Percentiles rank a stretch among this genome's conserved stretches.
Conservation (phyloP, 1,140 invertebrate genomes). For the Maniola jurtina region DNA sequence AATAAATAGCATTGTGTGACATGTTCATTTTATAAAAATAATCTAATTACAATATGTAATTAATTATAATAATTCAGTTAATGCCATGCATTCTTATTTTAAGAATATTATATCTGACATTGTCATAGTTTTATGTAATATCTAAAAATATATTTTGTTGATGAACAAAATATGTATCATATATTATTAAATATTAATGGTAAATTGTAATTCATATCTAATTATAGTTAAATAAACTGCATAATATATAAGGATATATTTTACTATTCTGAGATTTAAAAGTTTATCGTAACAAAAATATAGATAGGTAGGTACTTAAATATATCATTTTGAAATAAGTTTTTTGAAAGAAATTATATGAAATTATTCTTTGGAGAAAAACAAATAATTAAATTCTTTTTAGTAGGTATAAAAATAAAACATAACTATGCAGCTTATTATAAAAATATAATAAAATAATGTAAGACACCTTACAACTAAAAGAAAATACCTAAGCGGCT, state of each 20-base stretch:
- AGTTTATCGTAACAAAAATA: too few relatives aligned
- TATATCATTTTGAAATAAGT: too few relatives aligned
- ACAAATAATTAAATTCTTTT: not conserved
- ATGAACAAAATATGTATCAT: not conserved
- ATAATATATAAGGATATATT: not conserved
- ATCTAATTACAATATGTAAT: not conserved
- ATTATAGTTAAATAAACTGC: slow-evolving; percentile 2
- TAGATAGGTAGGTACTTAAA: too few relatives aligned
- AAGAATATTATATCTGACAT: not conserved
- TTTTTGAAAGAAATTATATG: too few relatives aligned
- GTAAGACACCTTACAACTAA: slow-evolving; percentile 14
- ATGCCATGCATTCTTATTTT: slow-evolving; percentile 16
- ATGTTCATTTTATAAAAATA: not conserved
- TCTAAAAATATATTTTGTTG: not conserved
- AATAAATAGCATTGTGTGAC: not conserved
- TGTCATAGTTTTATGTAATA: slow-evolving; percentile 10
- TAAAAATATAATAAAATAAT: not conserved
- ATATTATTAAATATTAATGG: slow-evolving; percentile 18
- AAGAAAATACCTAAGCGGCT: slow-evolving; percentile 20
- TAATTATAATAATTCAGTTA: not conserved
- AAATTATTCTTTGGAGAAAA: too few relatives aligned
- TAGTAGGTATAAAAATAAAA: not conserved
- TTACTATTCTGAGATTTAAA: not conserved
- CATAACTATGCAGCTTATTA: not conserved
- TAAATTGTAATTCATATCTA: slow-evolving; percentile 17